Base-by-base conservation (phyloP, 2,113 vertebrate genomes). In the Alectura lathami region DNA sequence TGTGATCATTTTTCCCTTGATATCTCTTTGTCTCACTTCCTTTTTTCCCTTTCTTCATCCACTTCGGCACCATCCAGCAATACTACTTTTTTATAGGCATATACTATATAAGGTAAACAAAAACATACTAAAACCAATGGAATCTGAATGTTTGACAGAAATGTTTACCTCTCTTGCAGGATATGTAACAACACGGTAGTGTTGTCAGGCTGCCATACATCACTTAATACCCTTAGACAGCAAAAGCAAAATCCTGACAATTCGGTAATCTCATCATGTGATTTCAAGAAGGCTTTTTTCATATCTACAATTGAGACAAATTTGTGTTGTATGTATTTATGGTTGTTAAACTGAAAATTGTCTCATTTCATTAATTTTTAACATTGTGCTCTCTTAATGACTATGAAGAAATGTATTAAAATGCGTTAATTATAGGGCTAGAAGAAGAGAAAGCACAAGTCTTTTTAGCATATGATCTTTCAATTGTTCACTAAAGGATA, bases 381-480 rank as follows among this genome's bases (percentile, higher is more conserved):
- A 97, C 96, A 96, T 95, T 97, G 96, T 95, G 82, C 95, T 97
- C 88, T 92, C 94, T 85, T 96, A 98, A 96, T 94, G 94, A 89
- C 92, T 95, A 84, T 94, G 94, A 97, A 69, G 92, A 94, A 97
- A 90, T 95, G 86, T 96, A 97, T 97, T 97, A 91, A 96, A 97
- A 97, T 90, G 92, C 96, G 97, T 97, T 98, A 98, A 98, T 97
- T 98, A 96, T 87, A 97, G 93, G 94, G 83, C 93, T 97, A 91
- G 93, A 89, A 96, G 74, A 97, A 94, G 94, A 96, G 93, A 97
- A 96, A 97, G 96, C 91, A 88, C 60, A 91, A 96, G 93, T 95
- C 94, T 98, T 93, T 97, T 97, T 97, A 96, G 94, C 96, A 97
- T 97, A 97, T 97, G 96, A 98, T 98, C 97, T 98, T 97, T 97